These are phyloP conservation scores for Neuroscelio doddi DNA, from an alignment of 2,888 invertebrate species.

Conservation along the genomic window DNA sequence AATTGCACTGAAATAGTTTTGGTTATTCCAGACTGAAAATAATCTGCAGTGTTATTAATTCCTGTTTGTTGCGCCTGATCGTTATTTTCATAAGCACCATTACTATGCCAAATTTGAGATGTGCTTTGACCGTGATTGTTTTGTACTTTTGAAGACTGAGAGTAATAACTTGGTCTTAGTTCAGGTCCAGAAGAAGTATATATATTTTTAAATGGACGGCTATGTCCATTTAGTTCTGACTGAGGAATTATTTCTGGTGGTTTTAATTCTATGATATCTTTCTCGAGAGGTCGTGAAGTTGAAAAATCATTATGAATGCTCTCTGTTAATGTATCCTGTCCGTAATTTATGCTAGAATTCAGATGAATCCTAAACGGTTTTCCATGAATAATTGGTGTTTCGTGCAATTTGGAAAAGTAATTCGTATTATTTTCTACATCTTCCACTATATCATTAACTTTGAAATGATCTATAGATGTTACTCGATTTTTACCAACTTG, in stretches of 20 bases:
- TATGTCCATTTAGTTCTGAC: conserved; percentile 55
- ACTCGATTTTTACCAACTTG: conserved; percentile 16
- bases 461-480: too few relatives aligned
- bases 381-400: conserved; percentile 49
- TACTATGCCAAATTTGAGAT: too few relatives aligned
- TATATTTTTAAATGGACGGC: conserved; percentile 54
- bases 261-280: conserved; percentile 57
- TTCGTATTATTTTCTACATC: conserved; percentile 35
- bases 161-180: conserved; percentile 42
- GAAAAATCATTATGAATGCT: conserved; percentile 19
- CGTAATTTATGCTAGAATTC: conserved; percentile 37
- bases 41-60: conserved; percentile 15
- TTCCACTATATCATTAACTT: conserved; percentile 37
- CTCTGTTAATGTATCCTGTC: conserved; percentile 28
- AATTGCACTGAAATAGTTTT: conserved; percentile 38
- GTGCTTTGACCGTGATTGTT: too few relatives aligned
- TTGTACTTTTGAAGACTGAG: conserved; percentile 34
- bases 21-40: conserved; percentile 43
- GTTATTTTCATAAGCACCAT: conserved; percentile 14
- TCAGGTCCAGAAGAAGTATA: conserved; percentile 38
- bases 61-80: conserved; percentile 9
- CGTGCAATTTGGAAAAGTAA: conserved; percentile 50
- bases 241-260: conserved; percentile 56
- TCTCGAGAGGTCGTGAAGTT: conserved; percentile 33
- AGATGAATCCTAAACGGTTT: conserved; percentile 51